Evolutionary conservation across 2,888 invertebrate genomes (phyloP).

Genomic region (Lobophora halterata): DNA sequence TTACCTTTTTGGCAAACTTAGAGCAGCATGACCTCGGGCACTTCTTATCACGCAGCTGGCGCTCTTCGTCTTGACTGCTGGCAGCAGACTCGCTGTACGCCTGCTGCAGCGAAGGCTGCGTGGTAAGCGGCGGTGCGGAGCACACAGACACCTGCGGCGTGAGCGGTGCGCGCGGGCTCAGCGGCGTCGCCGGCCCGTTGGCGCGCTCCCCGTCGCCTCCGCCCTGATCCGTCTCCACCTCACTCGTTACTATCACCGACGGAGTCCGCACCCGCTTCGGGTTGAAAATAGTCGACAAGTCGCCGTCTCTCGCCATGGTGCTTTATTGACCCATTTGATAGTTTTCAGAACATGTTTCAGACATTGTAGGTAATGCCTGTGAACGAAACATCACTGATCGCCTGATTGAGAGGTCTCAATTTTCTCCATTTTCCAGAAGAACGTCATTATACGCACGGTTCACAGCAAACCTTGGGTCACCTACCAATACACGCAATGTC

Average conservation of each 20-base stretch:
- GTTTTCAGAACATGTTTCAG: too few species aligned
- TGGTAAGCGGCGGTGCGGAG: conserved; percentile 71
- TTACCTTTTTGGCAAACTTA: conserved; percentile 90
- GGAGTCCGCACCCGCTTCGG: conserved; percentile 86
- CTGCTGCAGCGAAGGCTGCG: conserved; percentile 73
- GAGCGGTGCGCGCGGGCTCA: conserved; percentile 68
- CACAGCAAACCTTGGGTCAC: too few species aligned
- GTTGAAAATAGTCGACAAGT: conserved; percentile 91
- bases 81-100: conserved; percentile 76
- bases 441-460: too few species aligned
- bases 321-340: conserved; percentile 9
- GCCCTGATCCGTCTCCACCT: conserved; percentile 64
- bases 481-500: too few species aligned
- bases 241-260: conserved; percentile 85
- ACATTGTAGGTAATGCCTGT: too few species aligned
- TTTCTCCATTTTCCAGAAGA: too few species aligned
- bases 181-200: conserved; percentile 73
- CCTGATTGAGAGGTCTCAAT: too few species aligned
- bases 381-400: background rate
- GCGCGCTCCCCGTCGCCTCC: conserved; percentile 61
- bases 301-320: conserved; percentile 85
- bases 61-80: conserved; percentile 83
- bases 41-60: conserved; percentile 67
- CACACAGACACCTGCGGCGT: conserved; percentile 73
- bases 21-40: conserved; percentile 91